A percentile compares a stretch with the other conserved stretches of the same genome.
These are phyloP conservation scores for Phyllotreta striolata DNA, from an alignment of 2,888 invertebrate species.

Conservation along the genomic window DNA sequence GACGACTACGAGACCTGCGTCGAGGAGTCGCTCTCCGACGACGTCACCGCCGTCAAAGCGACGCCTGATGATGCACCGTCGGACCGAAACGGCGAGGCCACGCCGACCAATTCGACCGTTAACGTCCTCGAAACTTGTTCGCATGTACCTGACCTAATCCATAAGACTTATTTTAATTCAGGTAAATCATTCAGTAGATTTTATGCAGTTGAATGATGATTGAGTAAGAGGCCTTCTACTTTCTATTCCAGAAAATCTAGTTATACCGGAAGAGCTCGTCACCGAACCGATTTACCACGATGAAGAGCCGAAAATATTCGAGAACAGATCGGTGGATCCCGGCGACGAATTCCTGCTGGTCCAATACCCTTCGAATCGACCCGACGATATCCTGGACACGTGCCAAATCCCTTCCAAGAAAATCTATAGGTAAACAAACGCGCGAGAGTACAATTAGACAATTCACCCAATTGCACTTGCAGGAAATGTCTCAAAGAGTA, in stretches of 20 bases:
- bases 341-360: constrained; percentile 58
- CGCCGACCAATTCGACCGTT: constrained; percentile 54
- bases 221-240: constrained; percentile 3
- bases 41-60: constrained; percentile 35
- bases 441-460: not conserved
- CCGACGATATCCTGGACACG: constrained; percentile 50
- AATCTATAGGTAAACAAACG: constrained; percentile 26
- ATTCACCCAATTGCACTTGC: constrained; percentile 36
- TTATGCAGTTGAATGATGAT: not conserved
- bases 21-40: constrained; percentile 66
- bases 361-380: constrained; percentile 51
- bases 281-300: constrained; percentile 46
- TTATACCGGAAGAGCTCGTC: too few relatives aligned
- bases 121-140: constrained; percentile 44
- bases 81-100: constrained; percentile 40
- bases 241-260: constrained; percentile 32
- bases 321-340: constrained; percentile 48
- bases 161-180: constrained; percentile 31
- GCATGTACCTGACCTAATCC: constrained; percentile 35
- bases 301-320: constrained; percentile 49
- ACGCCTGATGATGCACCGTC: constrained; percentile 32
- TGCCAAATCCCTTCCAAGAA: constrained; percentile 38
- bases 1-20: constrained; percentile 70
- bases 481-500: constrained; percentile 64
- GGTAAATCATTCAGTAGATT: constrained; percentile 24